Conservation (phyloP, 2,113 vertebrate species). For the Cranoglanis bouderius region DNA sequence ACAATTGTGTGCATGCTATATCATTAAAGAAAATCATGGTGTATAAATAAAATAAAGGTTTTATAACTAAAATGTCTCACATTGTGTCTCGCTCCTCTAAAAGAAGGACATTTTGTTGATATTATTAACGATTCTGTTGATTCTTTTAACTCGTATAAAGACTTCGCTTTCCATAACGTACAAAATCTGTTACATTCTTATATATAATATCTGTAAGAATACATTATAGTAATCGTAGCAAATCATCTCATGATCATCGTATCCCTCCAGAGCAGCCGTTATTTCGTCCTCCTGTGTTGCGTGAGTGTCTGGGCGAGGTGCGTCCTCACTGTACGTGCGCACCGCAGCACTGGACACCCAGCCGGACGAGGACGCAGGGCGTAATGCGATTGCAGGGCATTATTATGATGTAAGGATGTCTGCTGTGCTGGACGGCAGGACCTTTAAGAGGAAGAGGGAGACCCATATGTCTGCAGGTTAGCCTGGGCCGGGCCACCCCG, state of each 20-base stretch:
- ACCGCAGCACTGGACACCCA: conserved; percentile 5
- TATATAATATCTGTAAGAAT: too few species aligned
- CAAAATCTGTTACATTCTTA: too few species aligned
- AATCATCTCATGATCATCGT: not conserved
- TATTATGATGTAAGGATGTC: conserved; percentile 72
- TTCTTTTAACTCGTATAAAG: too few species aligned
- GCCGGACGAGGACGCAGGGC: conserved; percentile 46
- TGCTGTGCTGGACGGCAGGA: conserved; percentile 51
- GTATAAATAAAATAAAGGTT: too few species aligned
- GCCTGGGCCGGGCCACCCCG: conserved; percentile 49
- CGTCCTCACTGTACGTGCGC: too few species aligned
- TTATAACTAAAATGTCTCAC: too few species aligned
- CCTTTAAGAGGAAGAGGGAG: conserved; percentile 49
- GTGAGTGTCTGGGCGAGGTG: not conserved
- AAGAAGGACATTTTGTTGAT: too few species aligned
- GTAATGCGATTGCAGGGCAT: conserved; percentile 68
- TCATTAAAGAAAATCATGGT: too few species aligned
- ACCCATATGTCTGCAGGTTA: conserved; percentile 57
- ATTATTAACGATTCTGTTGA: too few species aligned
- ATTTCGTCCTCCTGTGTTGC: not conserved
- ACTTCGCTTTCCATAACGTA: too few species aligned
- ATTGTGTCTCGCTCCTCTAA: too few species aligned
- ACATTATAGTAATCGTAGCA: not conserved
- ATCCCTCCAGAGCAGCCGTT: not conserved
- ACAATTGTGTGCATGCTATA: too few species aligned